phyloP scores from a whole-genome alignment of 2,113 vertebrate genomes.

The Cisticola juncidis region DNA sequence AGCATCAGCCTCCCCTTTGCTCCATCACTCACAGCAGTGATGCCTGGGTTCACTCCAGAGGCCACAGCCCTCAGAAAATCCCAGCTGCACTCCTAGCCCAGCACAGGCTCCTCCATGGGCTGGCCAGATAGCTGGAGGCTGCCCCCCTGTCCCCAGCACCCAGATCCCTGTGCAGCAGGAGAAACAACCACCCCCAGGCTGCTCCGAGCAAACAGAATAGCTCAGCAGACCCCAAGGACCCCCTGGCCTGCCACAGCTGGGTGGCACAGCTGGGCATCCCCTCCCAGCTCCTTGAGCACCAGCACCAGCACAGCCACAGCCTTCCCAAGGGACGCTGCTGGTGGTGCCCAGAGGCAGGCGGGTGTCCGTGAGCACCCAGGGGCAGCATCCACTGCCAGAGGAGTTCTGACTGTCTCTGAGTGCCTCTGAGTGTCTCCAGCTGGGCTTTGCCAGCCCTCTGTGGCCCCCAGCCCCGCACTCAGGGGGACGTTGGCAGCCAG shows the following conservation, averaged over 20 bases:
- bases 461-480: fast-evolving
- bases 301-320: background rate
- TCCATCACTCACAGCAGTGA: fast-evolving
- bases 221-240: background rate
- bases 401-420: background rate
- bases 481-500: fast-evolving
- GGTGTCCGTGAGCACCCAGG: fast-evolving
- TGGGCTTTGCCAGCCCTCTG: background rate
- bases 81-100: background rate
- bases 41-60: fast-evolving
- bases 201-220: fast-evolving
- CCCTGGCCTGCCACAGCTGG: background rate
- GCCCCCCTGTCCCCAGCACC: background rate
- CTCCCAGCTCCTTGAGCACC: background rate
- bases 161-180: fast-evolving
- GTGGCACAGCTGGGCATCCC: background rate
- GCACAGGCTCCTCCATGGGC: background rate
- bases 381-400: background rate
- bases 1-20: background rate
- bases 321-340: background rate
- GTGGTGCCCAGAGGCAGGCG: fast-evolving
- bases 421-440: background rate
- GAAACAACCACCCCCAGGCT: fast-evolving
- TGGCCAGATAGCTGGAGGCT: fast-evolving
- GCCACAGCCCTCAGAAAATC: fast-evolving